Evolutionary conservation across 1,140 invertebrate species (phyloP).

Genomic region (Listronotus bonariensis): DNA sequence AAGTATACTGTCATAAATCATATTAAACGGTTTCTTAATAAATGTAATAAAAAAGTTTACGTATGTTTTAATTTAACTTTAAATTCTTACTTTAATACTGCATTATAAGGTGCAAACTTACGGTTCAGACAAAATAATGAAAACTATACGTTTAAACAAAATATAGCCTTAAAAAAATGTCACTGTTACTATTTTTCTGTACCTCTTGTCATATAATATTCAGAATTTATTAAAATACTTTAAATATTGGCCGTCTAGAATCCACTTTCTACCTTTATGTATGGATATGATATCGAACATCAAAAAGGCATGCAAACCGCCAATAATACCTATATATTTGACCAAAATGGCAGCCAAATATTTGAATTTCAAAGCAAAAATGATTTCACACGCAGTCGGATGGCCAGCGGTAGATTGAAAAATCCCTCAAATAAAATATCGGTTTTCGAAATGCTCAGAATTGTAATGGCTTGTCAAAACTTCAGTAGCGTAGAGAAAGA

Average conservation of each 20-base stretch:
- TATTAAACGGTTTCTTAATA: too few species aligned
- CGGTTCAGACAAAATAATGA: too few species aligned
- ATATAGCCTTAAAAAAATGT: too few species aligned
- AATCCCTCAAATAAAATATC: conserved; percentile 24
- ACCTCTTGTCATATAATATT: too few species aligned
- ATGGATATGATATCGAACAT: conserved; percentile 15
- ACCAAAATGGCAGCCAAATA: conserved; percentile 20
- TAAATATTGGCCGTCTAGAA: conserved; percentile 9
- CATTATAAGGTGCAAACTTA: too few species aligned
- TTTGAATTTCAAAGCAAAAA: conserved; percentile 22
- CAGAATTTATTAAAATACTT: too few species aligned
- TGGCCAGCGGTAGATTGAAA: conserved; percentile 19
- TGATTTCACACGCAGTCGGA: conserved; percentile 2
- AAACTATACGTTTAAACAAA: too few species aligned
- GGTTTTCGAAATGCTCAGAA: conserved; percentile 15
- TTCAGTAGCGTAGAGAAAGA: conserved; percentile 10
- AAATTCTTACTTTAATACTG: too few species aligned
- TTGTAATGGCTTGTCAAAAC: conserved; percentile 17
- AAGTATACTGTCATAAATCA: too few species aligned
- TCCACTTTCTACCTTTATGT: conserved; percentile 15
- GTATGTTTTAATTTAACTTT: too few species aligned
- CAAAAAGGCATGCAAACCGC: conserved; percentile 17
- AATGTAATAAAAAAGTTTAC: too few species aligned
- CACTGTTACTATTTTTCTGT: too few species aligned
- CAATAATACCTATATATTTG: conserved; percentile 23